Conservation (phyloP, 2,888 invertebrate species). For the Thymelicus lineola region DNA sequence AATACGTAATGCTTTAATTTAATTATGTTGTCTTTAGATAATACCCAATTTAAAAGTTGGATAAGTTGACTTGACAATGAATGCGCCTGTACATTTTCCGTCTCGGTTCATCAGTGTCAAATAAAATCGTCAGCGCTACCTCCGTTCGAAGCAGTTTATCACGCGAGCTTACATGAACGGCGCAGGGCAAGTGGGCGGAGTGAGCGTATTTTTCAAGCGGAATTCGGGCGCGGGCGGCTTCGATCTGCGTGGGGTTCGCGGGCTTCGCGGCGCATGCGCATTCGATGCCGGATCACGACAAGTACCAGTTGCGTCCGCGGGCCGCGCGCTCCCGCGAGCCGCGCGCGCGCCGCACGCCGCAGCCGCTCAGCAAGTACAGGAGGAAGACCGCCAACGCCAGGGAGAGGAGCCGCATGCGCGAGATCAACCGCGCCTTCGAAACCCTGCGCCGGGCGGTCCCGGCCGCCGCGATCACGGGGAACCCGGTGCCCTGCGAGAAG, state of each 20-base stretch:
- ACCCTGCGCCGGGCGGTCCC: slow-evolving; percentile 92
- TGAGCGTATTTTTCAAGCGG: slow-evolving; percentile 75
- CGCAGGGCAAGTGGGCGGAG: slow-evolving; percentile 75
- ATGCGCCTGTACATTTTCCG: slow-evolving; percentile 32
- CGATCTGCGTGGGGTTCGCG: slow-evolving; percentile 50
- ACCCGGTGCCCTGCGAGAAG: slow-evolving; percentile 88
- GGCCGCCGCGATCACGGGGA: slow-evolving; percentile 80
- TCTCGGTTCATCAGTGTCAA: slow-evolving; percentile 27
- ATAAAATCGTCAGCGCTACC: slow-evolving; percentile 30
- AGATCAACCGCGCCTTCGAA: slow-evolving; percentile 96
- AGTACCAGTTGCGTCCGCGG: slow-evolving; percentile 83
- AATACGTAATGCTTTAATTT: too few species aligned
- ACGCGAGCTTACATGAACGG: slow-evolving; percentile 74
- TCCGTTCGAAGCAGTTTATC: slow-evolving; percentile 38
- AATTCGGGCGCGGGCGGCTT: slow-evolving; percentile 64
- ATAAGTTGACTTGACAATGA: slow-evolving; percentile 22
- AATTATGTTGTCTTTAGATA: too few species aligned
- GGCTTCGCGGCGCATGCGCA: slow-evolving; percentile 67
- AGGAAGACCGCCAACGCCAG: slow-evolving; percentile 95
- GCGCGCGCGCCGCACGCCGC: slow-evolving; percentile 87
- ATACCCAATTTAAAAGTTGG: neutral
- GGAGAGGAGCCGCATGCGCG: slow-evolving; percentile 94
- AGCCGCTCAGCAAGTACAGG: slow-evolving; percentile 94
- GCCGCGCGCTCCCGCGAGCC: slow-evolving; percentile 79
- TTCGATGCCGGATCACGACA: slow-evolving; percentile 84